Conservation (phyloP, 2,797 vertebrate species). For the Macroramphosus scolopax region DNA sequence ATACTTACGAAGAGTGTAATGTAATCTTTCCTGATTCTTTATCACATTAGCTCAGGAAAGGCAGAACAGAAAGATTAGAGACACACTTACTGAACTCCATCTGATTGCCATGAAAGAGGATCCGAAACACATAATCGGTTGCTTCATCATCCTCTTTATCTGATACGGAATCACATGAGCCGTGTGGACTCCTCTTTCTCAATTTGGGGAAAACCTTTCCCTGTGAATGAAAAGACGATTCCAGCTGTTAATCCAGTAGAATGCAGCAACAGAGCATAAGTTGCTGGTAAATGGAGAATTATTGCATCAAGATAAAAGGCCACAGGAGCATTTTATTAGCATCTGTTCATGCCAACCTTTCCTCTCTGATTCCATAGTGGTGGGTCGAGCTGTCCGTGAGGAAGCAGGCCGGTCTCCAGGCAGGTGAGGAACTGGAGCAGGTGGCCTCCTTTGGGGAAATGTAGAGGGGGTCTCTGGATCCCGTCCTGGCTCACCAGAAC, state of each 20-base stretch:
- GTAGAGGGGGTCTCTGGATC: conserved; percentile 94
- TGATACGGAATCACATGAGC: conserved; percentile 88
- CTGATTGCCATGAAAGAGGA: conserved; percentile 90
- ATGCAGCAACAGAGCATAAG: not conserved
- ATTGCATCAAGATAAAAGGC: not conserved
- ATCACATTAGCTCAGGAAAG: too few relatives aligned
- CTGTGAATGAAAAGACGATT: conserved; percentile 64
- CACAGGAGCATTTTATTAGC: not conserved
- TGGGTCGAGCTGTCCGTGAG: conserved; percentile 94
- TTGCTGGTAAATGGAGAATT: not conserved
- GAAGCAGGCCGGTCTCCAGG: conserved; percentile 94
- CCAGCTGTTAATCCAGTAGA: not conserved
- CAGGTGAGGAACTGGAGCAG: conserved; percentile 97
- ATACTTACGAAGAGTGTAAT: too few relatives aligned
- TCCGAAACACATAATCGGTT: conserved; percentile 96
- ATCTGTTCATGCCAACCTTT: conserved; percentile 78
- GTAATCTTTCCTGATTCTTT: too few relatives aligned
- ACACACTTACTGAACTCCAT: conserved; percentile 88
- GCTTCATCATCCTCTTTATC: conserved; percentile 98
- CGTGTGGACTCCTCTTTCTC: conserved; percentile 89
- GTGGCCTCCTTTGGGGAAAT: conserved; percentile 93
- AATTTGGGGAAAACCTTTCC: conserved; percentile 97
- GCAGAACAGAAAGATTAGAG: too few relatives aligned
- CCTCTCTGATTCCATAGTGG: conserved; percentile 97
- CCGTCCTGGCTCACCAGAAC: conserved; percentile 98